phyloP scores from a whole-genome alignment of 2,113 vertebrate species.

The Embiotoca jacksoni region DNA sequence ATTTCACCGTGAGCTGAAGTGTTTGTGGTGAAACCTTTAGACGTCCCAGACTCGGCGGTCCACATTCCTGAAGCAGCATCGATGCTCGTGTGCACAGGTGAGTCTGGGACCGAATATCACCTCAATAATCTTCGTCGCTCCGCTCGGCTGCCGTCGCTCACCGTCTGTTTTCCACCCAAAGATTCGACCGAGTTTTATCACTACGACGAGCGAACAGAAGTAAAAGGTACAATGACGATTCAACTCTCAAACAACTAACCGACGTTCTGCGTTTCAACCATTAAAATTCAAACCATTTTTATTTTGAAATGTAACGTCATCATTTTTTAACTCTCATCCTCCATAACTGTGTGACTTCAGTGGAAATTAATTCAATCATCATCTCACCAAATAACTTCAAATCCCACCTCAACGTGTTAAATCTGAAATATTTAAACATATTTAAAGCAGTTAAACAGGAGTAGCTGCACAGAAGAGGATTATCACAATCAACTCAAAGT shows the following conservation, averaged over 20 bases:
- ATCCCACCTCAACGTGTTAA: not conserved
- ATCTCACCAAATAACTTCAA: slow-evolving; percentile 1
- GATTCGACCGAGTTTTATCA: slow-evolving; percentile 67
- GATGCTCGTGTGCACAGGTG: slow-evolving; percentile 83
- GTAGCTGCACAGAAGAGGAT: not conserved
- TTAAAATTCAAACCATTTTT: slow-evolving; percentile 6
- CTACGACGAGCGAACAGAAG: slow-evolving; percentile 68
- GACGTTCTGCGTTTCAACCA: slow-evolving; percentile 14
- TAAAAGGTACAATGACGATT: slow-evolving; percentile 65
- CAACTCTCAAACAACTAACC: no score
- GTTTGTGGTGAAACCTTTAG: slow-evolving; percentile 74
- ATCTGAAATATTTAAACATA: no score
- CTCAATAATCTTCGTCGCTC: not conserved
- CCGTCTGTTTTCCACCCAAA: slow-evolving; percentile 50
- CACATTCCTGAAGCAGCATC: slow-evolving; percentile 78
- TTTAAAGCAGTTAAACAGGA: no score
- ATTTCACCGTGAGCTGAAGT: not conserved
- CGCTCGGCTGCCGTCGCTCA: not conserved
- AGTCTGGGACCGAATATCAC: slow-evolving; percentile 30
- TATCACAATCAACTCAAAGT: no score
- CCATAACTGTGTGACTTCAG: slow-evolving; percentile 25
- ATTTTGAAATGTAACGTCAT: not conserved
- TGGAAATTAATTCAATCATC: slow-evolving; percentile 4
- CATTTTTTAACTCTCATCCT: slow-evolving; percentile 16
- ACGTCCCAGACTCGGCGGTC: slow-evolving; percentile 89